Conservation (phyloP, 2,888 invertebrate species). For the Pterobdella sp. region DNA sequence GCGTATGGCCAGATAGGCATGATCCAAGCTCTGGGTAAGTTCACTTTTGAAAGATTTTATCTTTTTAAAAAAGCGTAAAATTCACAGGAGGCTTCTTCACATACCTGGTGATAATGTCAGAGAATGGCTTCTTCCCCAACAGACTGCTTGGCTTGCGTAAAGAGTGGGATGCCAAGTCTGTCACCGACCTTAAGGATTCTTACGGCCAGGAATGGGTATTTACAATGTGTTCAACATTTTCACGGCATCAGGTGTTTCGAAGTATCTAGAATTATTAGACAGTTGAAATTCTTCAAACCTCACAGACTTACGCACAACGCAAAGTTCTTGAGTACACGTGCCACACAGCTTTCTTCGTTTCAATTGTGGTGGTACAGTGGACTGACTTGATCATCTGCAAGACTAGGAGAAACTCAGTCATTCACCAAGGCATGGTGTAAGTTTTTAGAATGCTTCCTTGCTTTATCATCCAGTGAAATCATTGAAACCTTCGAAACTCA, state of each 20-base stretch:
- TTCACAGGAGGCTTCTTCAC: slow-evolving; percentile 95
- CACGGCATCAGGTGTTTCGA: too few relatives aligned
- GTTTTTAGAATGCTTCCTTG: slow-evolving; percentile 18
- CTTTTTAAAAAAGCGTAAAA: not conserved
- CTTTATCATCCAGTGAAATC: too few relatives aligned
- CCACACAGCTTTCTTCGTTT: slow-evolving; percentile 41
- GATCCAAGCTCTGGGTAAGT: slow-evolving; percentile 89
- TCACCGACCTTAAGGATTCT: slow-evolving; percentile 94
- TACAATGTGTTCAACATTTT: not conserved
- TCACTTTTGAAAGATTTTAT: not conserved
- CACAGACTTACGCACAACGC: slow-evolving; percentile 50
- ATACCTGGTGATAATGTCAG: slow-evolving; percentile 99
- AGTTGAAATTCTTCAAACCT: not conserved
- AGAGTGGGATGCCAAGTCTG: slow-evolving; percentile 95
- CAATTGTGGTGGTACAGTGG: slow-evolving; percentile 42
- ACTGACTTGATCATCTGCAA: slow-evolving; percentile 40
- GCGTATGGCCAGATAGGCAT: slow-evolving; percentile 99
- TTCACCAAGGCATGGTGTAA: slow-evolving; percentile 41
- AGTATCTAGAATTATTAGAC: too few relatives aligned
- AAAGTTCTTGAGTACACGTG: slow-evolving; percentile 41
- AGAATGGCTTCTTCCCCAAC: slow-evolving; percentile 89
- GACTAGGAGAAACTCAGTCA: slow-evolving; percentile 40
- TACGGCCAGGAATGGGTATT: slow-evolving; percentile 40
- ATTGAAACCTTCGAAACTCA: slow-evolving; percentile 33
- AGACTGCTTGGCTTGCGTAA: slow-evolving; percentile 87